These are phyloP conservation scores for Schizaphis graminum DNA, from an alignment of 2,888 invertebrate genomes.

Conservation along the genomic window DNA sequence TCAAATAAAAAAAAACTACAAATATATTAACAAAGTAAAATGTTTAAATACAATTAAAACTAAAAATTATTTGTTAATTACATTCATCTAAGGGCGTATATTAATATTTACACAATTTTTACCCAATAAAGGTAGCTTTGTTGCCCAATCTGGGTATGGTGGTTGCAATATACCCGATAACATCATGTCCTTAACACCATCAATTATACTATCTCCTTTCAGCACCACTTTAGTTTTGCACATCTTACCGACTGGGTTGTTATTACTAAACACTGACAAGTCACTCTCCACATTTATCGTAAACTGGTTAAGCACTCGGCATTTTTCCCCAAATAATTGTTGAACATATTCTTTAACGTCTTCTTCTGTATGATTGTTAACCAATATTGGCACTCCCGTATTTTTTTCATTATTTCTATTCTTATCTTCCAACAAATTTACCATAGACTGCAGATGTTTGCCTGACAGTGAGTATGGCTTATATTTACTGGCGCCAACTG, in stretches of 20 bases:
- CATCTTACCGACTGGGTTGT: neutral
- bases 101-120: constrained; percentile 40
- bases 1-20: neutral
- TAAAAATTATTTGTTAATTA: neutral
- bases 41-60: neutral
- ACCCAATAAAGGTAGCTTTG: constrained; percentile 25
- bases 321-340: constrained; percentile 23
- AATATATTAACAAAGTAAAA: neutral
- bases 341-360: constrained; percentile 18
- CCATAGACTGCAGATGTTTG: constrained; percentile 37
- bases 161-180: constrained; percentile 38
- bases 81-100: neutral
- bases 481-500: constrained; percentile 35
- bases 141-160: constrained; percentile 53
- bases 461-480: constrained; percentile 35
- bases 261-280: neutral
- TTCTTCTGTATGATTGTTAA: neutral
- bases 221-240: neutral
- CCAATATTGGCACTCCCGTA: neutral
- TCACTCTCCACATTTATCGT: constrained; percentile 24
- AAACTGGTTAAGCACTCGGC: constrained; percentile 21
- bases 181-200: constrained; percentile 59
- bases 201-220: constrained; percentile 17
- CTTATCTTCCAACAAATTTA: constrained; percentile 29
- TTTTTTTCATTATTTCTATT: constrained; percentile 13